Evolutionary conservation across 2,797 vertebrate genomes (phyloP).

Genomic region (Rhinatrema bivittatum): DNA sequence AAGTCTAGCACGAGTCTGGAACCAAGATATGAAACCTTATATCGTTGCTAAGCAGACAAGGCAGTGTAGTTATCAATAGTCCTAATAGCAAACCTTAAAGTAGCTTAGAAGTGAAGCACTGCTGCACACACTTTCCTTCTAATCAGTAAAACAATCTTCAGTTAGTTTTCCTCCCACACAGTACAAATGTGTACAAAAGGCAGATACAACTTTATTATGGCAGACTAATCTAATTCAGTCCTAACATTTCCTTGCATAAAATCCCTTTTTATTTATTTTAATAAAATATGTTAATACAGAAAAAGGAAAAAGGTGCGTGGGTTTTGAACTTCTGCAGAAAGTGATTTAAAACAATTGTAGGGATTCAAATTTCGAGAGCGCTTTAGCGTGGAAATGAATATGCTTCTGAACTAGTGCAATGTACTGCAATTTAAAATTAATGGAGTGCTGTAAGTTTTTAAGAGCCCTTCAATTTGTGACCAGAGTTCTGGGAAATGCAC

Average conservation of each 20-base stretch:
- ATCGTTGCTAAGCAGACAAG: no score
- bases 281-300: background rate
- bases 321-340: slow-evolving; percentile 23
- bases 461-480: slow-evolving; percentile 37
- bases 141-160: slow-evolving; percentile 1
- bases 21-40: no score
- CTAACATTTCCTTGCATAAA: no score
- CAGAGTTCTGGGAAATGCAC: slow-evolving; percentile 18
- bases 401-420: slow-evolving; percentile 27
- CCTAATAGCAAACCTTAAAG: no score
- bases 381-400: slow-evolving; percentile 23
- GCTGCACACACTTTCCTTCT: no score
- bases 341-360: slow-evolving; percentile 23
- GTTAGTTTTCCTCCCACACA: background rate
- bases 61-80: no score
- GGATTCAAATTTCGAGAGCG: slow-evolving; percentile 25
- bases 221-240: no score
- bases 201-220: slow-evolving; percentile 1
- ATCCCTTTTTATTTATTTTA: no score
- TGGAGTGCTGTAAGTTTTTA: slow-evolving; percentile 38
- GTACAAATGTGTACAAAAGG: background rate
- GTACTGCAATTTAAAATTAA: slow-evolving; percentile 42
- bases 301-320: background rate
- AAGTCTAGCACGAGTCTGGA: no score
- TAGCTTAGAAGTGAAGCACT: no score